phyloP scores from a whole-genome alignment of 2,888 invertebrate species.

The Hofmannophila pseudospretella region DNA sequence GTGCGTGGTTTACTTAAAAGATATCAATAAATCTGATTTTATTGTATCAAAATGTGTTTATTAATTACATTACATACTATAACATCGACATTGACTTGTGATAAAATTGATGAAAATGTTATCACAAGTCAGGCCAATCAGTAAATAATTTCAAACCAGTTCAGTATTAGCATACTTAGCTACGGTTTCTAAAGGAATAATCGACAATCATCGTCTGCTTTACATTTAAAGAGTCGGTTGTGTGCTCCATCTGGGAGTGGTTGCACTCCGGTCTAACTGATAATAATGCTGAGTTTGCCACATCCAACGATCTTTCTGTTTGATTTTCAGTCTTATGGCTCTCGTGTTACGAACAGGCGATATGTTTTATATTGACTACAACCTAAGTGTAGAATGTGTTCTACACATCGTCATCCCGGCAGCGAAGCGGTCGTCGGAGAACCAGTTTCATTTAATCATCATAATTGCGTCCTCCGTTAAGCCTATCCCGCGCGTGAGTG shows the following conservation, averaged over 20 bases:
- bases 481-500: slow-evolving; percentile 47
- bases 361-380: background rate
- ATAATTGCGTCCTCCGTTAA: slow-evolving; percentile 74
- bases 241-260: slow-evolving; percentile 15
- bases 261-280: slow-evolving; percentile 15
- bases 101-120: too few species aligned
- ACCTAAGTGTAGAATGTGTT: slow-evolving; percentile 36
- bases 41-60: too few species aligned
- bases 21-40: too few species aligned
- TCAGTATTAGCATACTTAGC: background rate
- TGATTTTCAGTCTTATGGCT: slow-evolving; percentile 5
- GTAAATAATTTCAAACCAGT: background rate
- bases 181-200: slow-evolving; percentile 15
- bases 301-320: background rate
- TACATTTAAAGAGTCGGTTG: slow-evolving; percentile 16
- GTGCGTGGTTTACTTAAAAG: too few species aligned
- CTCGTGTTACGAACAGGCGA: background rate
- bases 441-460: slow-evolving; percentile 75
- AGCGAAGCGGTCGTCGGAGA: slow-evolving; percentile 47
- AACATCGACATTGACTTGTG: too few species aligned
- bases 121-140: background rate
- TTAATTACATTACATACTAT: too few species aligned
- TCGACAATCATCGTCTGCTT: slow-evolving; percentile 20
- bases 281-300: slow-evolving; percentile 8
- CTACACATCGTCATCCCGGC: slow-evolving; percentile 47